Evolutionary conservation across 2,113 vertebrate species (phyloP).

Genomic region (Artemisiospiza belli): DNA sequence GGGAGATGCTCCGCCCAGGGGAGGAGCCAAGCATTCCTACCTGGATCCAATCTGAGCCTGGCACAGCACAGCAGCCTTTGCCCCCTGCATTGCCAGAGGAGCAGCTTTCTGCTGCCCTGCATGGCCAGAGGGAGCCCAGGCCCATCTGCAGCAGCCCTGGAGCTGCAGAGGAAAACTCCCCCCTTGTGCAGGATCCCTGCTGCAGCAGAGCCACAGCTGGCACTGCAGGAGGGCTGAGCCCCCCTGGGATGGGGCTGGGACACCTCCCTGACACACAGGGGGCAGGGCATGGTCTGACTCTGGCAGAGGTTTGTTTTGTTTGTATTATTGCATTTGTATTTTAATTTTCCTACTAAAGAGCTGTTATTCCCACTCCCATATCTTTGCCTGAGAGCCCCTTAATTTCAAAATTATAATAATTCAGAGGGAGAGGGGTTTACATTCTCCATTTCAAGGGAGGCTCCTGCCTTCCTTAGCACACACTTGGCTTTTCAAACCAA

Average conservation of each 20-base stretch:
- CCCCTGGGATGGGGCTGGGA: neutral
- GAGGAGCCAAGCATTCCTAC: neutral
- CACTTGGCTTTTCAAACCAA: neutral
- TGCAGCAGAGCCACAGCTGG: neutral
- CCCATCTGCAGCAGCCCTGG: neutral
- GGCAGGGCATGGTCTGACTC: rapidly evolving
- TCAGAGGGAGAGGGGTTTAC: neutral
- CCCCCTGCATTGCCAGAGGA: no score
- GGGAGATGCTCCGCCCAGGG: neutral
- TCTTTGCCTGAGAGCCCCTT: no score
- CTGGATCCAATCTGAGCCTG: neutral
- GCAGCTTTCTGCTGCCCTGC: neutral
- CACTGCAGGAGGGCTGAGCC: neutral
- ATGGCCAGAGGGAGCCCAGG: neutral
- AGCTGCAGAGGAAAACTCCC: neutral
- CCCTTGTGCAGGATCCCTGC: neutral
- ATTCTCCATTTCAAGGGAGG: neutral
- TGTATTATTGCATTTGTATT: neutral
- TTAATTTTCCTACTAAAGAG: no score
- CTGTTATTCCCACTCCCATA: neutral
- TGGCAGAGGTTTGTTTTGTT: neutral
- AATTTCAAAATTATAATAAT: neutral
- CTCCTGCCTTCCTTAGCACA: neutral
- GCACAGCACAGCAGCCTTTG: no score
- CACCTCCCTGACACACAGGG: neutral